These are phyloP conservation scores for Jaculus jaculus DNA, from an alignment of 2,113 vertebrate genomes.

Conservation along the genomic window DNA sequence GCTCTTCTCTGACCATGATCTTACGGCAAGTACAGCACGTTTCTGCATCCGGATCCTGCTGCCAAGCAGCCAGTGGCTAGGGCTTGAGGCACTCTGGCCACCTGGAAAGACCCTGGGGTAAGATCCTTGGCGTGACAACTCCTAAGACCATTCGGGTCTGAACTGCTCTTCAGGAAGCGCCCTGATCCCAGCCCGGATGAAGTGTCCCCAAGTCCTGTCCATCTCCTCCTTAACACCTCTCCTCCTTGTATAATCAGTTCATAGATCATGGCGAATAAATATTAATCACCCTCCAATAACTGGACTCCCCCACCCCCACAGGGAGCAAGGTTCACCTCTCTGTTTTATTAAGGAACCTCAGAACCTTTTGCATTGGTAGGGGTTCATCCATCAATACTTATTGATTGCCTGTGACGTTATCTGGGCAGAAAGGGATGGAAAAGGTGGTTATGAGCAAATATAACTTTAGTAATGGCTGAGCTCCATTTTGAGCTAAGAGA, in stretches of 20 bases:
- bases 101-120: background rate
- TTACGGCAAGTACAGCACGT: background rate
- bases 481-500: background rate
- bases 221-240: background rate
- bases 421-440: fast-evolving
- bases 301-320: too few species aligned
- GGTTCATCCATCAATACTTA: too few species aligned
- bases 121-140: background rate
- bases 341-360: background rate
- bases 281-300: too few species aligned
- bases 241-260: background rate
- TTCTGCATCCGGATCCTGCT: background rate
- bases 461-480: fast-evolving
- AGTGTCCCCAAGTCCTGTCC: background rate
- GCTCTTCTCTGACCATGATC: background rate
- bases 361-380: background rate
- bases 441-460: background rate
- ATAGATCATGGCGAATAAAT: too few species aligned
- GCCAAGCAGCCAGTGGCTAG: background rate
- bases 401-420: fast-evolving
- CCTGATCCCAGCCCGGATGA: too few species aligned
- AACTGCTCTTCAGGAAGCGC: background rate
- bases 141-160: background rate
- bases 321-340: background rate
- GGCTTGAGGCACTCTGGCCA: background rate